Evolutionary conservation across 2,113 vertebrate species (phyloP), one percentile per base, ranked within the genome.

Genomic region (Natator depressus): DNA sequence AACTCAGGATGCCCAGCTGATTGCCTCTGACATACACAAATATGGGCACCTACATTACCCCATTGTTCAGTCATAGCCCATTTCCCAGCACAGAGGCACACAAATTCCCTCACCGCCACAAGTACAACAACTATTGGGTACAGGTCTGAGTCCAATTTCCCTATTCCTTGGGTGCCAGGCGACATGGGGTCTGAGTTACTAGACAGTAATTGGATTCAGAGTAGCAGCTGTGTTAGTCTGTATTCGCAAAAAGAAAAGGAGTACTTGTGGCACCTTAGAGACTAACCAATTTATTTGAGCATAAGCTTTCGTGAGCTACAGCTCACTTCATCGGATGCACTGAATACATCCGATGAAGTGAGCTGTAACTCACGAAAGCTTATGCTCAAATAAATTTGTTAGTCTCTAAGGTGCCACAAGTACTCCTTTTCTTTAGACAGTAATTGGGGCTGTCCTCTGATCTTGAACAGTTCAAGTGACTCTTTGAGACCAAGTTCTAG

Each of bases 1-100:
- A 35, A 19, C 0, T 1, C 0, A 0, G 38, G 31, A 82, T 2
- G 78, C 2, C 1, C 75, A 42, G 0, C 0, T 6, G 27, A 57
- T 0, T 3, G 46, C 57, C 50, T 10, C 2, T 49, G 27, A 27
- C 29, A 0, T 0, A 19, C 5, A 5, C 19, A 20, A 69, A 16
- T 5, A 2, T 0, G 2, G 81, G 82, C 14, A 25, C 1, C 4
- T 5, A 31, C 38, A 31, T 19, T 10, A 2, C 46, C 10, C 5
- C 0, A 1, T 4, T 31, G 19, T 81, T 79, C 57, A 31, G 80
- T 10, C 31, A 29, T 4, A 35, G 51, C 0, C 22, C 46, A 31
- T 17, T 13, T 35, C 6, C 55, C 53, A n/a, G 38, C 65, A 38
- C 62, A 69, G 62, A 69, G 27, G 38, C 25, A 5, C 47, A 87